Conservation (phyloP, 2,797 vertebrate genomes). For the Pangasius sanitwongsei region DNA sequence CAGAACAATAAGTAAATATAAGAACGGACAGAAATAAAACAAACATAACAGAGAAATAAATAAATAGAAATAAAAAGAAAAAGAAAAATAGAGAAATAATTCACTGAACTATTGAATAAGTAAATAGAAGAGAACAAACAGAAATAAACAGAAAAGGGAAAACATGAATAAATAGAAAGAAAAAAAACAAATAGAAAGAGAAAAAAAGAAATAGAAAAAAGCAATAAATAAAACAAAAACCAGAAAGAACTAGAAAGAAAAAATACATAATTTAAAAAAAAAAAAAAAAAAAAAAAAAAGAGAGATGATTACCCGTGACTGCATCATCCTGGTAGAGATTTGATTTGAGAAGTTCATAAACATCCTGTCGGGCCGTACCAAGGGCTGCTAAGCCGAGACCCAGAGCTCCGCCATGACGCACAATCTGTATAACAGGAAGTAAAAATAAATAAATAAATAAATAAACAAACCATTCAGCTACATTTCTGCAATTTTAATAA, state of each 20-base stretch:
- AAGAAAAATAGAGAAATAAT: not conserved
- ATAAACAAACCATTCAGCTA: not conserved
- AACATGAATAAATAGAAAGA: too few species aligned
- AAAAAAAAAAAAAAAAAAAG: not conserved
- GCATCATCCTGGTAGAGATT: constrained; percentile 99
- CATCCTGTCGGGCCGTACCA: constrained; percentile 95
- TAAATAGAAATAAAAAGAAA: not conserved
- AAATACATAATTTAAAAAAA: not conserved
- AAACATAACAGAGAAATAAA: not conserved
- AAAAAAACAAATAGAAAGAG: not conserved
- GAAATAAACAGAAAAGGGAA: not conserved
- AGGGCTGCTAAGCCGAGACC: constrained; percentile 95
- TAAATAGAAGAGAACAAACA: not conserved
- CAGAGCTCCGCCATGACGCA: constrained; percentile 93
- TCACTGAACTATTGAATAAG: not conserved
- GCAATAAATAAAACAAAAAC: not conserved
- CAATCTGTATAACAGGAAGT: constrained; percentile 79
- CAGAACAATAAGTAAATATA: not conserved
- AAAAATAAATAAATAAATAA: not conserved
- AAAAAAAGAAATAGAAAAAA: not conserved
- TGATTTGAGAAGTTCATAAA: constrained; percentile 98
- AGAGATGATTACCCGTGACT: constrained; percentile 83
- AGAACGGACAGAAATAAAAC: not conserved
- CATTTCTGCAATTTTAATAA: not conserved
- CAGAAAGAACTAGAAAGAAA: too few species aligned